Base-by-base conservation (phyloP, 2,797 vertebrate genomes). In the Falco cherrug region DNA sequence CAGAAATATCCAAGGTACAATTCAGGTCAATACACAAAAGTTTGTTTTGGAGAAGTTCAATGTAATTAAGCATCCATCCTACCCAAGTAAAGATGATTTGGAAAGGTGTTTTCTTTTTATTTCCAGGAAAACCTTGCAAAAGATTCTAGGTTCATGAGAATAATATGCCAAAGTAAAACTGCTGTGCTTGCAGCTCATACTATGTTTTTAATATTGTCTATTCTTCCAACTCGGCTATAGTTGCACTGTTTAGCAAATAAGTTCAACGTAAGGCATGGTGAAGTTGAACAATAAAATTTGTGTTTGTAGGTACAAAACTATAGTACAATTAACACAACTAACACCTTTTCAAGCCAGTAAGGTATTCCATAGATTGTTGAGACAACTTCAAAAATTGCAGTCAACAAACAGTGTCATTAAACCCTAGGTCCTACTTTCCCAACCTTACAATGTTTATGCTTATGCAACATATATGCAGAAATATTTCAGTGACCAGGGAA, bases 71-170 rank as follows among this genome's bases (percentile, higher is more conserved):
- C 65, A 87, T 65, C 91, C 37, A 78, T 82, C 90, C 68, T 89
- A 92, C 85, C 57, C 71, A 85, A 95, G 77, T 26, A 89, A 94
- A 93, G 90, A 95, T 84, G n/a, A 90, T 87, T 95, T 97, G 93
- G 92, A 96, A 95, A 97, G 94, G 94, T 94, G 87, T 87, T 92
- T 90, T 89, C 86, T 90, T 96, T 95, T 60, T 84, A 68, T 69
- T 95, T 97, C 95, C 96, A 96, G 54, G 93, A 96, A 97, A 97
- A 93, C 86, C 84, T 74, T 70, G 57, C 88, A 96, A 90, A 96
- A 92, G 81, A 95, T 68, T 78, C 78, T 89, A 95, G 64, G 57
- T 96, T 90, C 68, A 37, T 35, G 84, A 87, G 95, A 97, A 92
- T 59, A 95, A 87, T 31, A 75, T 37, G 84, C 92, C 96, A 97